A percentile compares a stretch with the other conserved stretches of the same genome.
Evolutionary conservation across 1,140 invertebrate genomes (phyloP).

Genomic region (Nebria ingens): DNA sequence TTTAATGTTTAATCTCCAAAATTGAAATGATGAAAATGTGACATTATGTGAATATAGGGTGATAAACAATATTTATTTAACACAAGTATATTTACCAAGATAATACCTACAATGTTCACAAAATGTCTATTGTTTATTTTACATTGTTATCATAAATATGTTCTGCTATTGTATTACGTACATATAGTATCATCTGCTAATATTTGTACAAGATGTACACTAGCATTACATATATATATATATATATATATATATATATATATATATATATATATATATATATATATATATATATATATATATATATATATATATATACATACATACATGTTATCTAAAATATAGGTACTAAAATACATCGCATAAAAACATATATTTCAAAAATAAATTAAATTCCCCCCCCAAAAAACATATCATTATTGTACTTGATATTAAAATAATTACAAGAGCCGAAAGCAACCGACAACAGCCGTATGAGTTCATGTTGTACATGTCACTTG

Average conservation of each 20-base stretch:
- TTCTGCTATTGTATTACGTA: not conserved
- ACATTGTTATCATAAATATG: not conserved
- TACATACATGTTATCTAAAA: not conserved
- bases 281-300: conserved; percentile 3
- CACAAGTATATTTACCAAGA: not conserved
- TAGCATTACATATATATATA: not conserved
- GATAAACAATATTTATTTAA: not conserved
- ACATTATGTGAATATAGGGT: not conserved
- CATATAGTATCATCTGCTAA: not conserved
- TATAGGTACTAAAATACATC: not conserved
- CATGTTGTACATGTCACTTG: too few species aligned
- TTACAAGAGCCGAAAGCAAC: too few species aligned
- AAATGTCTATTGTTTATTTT: not conserved
- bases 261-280: not conserved
- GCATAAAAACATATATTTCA: not conserved
- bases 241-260: not conserved
- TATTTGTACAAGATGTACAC: not conserved
- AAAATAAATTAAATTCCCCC: too few species aligned
- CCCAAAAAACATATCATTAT: too few species aligned
- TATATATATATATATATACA: not conserved
- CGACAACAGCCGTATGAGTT: too few species aligned
- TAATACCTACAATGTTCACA: not conserved
- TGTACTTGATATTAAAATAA: too few species aligned
- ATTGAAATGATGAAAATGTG: not conserved
- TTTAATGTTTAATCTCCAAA: too few species aligned